These are phyloP conservation scores for Drosophila nikananu DNA, from an alignment of 1,140 invertebrate genomes.

Conservation along the genomic window DNA sequence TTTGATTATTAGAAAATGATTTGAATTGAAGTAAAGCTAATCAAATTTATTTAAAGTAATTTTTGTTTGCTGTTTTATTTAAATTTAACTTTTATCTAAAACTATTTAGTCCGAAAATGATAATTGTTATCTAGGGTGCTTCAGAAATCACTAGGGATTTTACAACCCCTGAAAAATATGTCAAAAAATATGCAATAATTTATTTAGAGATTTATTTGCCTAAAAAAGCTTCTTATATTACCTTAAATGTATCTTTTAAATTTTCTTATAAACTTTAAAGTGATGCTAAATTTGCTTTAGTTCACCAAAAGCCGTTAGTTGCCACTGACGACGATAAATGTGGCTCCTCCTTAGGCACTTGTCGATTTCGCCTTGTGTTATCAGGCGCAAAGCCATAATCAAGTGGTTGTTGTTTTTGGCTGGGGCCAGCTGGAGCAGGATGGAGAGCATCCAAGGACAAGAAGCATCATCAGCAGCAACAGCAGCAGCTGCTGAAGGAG, in stretches of 20 bases:
- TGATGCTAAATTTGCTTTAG: neutral
- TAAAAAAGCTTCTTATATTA: neutral
- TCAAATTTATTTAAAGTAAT: too few relatives aligned
- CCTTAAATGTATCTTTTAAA: neutral
- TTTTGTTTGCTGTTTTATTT: neutral
- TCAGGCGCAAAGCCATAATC: conserved; percentile 44
- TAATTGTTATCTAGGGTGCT: neutral
- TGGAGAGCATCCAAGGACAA: neutral
- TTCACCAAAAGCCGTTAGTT: conserved; percentile 8
- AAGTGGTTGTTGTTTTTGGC: conserved; percentile 43
- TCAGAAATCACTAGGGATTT: neutral
- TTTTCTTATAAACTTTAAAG: neutral
- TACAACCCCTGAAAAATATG: neutral
- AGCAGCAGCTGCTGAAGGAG: neutral
- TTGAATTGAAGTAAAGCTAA: too few relatives aligned
- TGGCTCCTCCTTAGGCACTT: neutral
- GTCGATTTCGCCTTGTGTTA: conserved; percentile 20
- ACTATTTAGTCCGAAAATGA: neutral
- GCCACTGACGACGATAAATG: conserved; percentile 26
- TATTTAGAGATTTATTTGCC: neutral
- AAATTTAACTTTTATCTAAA: neutral
- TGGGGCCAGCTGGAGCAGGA: neutral
- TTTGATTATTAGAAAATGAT: neutral
- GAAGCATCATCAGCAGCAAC: neutral
- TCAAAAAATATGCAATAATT: neutral